A percentile compares a stretch with the other conserved stretches of the same genome.
Conservation (phyloP, 23 tunicate species). For the Botrylloides violaceus region DNA sequence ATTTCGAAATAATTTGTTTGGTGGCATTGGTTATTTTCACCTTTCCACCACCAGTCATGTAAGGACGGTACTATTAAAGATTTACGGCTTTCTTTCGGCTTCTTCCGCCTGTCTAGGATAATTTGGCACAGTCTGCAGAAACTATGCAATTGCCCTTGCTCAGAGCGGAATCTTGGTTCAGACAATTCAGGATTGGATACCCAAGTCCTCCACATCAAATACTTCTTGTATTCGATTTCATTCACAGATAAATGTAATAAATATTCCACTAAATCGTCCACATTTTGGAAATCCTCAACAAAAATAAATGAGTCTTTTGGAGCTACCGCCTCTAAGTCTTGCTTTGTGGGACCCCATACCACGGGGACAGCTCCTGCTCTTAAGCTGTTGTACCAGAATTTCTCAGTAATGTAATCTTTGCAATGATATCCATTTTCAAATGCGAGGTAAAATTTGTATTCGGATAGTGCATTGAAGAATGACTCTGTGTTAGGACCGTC, state of each 20-base stretch:
- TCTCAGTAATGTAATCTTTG: constrained; percentile 28
- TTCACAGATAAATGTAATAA: background rate
- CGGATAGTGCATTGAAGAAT: constrained; percentile 8
- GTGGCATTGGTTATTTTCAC: constrained; percentile 7
- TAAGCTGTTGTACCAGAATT: constrained; percentile 29
- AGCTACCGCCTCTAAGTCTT: constrained; percentile 13
- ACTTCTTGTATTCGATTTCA: constrained; percentile 11
- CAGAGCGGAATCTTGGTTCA: background rate
- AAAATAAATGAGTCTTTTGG: constrained; percentile 19
- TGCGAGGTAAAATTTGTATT: constrained; percentile 34
- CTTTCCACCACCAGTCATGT: constrained; percentile 18
- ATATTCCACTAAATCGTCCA: constrained; percentile 9
- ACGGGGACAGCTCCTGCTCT: constrained; percentile 25
- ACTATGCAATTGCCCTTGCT: constrained; percentile 13
- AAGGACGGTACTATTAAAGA: background rate
- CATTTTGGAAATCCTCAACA: constrained; percentile 17
- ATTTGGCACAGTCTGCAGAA: constrained; percentile 26
- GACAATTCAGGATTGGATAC: background rate
- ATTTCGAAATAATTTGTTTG: background rate
- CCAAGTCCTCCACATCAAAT: constrained; percentile 8
- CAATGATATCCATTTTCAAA: constrained; percentile 38
- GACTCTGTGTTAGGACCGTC: constrained; percentile 7
- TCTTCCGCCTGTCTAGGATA: background rate
- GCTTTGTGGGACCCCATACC: constrained; percentile 18
- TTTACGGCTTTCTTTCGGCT: background rate